Evolutionary conservation across 2,888 invertebrate species (phyloP).

Genomic region (Phaonia tiefii): DNA sequence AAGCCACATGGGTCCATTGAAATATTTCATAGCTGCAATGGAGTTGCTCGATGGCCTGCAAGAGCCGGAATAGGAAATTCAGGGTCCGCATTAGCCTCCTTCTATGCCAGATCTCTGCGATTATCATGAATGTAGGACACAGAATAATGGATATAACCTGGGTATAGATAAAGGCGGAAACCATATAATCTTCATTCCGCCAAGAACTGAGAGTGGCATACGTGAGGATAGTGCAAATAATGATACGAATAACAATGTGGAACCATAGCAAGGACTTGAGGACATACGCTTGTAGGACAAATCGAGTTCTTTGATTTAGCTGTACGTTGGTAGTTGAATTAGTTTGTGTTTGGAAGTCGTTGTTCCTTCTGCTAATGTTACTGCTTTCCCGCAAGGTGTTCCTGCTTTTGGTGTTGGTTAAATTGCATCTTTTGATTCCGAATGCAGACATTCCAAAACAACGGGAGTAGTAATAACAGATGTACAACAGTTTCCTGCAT

Average conservation of each 20-base stretch:
- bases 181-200: slow-evolving; percentile 21
- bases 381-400: no score
- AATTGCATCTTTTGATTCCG: not conserved
- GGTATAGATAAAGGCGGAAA: no score
- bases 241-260: not conserved
- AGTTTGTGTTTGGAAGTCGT: not conserved
- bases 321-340: not conserved
- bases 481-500: not conserved
- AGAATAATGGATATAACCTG: not conserved
- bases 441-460: slow-evolving; percentile 10
- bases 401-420: no score
- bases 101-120: not conserved
- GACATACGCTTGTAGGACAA: not conserved
- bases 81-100: not conserved
- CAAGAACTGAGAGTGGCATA: slow-evolving; percentile 23
- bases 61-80: not conserved
- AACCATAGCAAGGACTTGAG: not conserved
- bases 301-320: not conserved
- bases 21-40: not conserved
- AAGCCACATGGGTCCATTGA: slow-evolving; percentile 1
- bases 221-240: not conserved
- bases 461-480: slow-evolving; percentile 16
- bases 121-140: slow-evolving; percentile 1
- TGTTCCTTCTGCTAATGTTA: not conserved
- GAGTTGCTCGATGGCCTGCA: not conserved